Evolutionary conservation across 2,888 invertebrate species (phyloP), one percentile per base, ranked within the genome.

Genomic region (Nemoura dubitans): DNA sequence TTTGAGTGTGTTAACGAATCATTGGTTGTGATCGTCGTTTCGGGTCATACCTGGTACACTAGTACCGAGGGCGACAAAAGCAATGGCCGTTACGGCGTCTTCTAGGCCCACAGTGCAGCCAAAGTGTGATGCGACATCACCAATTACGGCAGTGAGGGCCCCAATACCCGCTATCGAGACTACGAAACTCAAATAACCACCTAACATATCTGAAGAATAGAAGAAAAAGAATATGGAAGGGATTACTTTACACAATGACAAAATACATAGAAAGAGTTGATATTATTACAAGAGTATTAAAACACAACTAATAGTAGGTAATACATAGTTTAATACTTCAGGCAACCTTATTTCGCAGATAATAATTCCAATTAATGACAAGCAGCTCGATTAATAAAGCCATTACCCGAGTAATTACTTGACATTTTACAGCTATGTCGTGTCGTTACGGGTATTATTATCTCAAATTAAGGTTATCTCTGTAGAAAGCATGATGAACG

Each of bases 41-140:
- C 81, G 30, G 16, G 21, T 7, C 83, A 7, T 84, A 92, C 92
- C 93, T 91, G 94, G 94, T 82, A 94, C 91, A 90, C 93, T 93
- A 16, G 94, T 95, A 88, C 94, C 94, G 86, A 94, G 91, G 26
- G 94, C 94, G 5, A 94, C 94, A 89, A 94, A 93, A 25, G 93
- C 93, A 89, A 94, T 93, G 86, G 94, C 94, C 25, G 94, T 94
- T 42, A 94, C 93, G 6, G 93, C 90, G 90, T 95, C 94, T 90
- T 93, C 92, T 30, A 94, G 91, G 77, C 94, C 94, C 86, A 94
- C 92, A 76, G 94, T 94, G 90, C 94, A 94, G 59, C 94, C 94
- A 90, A 94, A 94, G 89, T 93, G 92, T 5, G 93, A 92, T 10
- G 94, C 94, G 87, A 94, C 90, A 90, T 94, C 94, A 76, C 94